Evolutionary conservation across 1,140 invertebrate species (phyloP).

Genomic region (Drosophila pachea): DNA sequence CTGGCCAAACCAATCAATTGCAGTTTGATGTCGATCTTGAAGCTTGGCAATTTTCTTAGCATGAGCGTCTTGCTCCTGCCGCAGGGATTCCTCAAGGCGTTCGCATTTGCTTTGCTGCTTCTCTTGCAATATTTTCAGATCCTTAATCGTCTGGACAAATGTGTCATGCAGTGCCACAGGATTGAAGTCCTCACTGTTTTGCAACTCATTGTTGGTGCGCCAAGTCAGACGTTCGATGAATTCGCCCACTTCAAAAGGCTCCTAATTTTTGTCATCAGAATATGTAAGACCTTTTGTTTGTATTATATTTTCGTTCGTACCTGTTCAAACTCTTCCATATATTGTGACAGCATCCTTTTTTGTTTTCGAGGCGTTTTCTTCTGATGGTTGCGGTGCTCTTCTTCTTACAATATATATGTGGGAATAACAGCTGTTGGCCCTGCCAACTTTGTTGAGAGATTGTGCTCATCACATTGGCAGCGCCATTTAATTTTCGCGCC

Average conservation of each 20-base stretch:
- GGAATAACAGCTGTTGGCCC: neutral
- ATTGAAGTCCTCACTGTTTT: conserved; percentile 85
- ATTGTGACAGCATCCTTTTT: conserved; percentile 87
- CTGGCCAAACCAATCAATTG: conserved; percentile 93
- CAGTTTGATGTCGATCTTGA: conserved; percentile 88
- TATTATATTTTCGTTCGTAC: conserved; percentile 77
- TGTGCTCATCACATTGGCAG: conserved; percentile 7
- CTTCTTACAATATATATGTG: conserved; percentile 12
- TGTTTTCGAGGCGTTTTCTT: conserved; percentile 49
- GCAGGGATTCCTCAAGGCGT: conserved; percentile 88
- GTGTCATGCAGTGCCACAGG: conserved; percentile 91
- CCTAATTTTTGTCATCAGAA: conserved; percentile 80
- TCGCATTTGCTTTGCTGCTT: conserved; percentile 93
- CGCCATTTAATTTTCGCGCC: conserved; percentile 9
- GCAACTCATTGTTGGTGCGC: conserved; percentile 91
- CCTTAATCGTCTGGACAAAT: conserved; percentile 94
- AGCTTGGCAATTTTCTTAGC: conserved; percentile 89
- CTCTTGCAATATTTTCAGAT: conserved; percentile 87
- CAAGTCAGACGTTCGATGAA: conserved; percentile 98
- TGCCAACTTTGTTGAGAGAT: neutral
- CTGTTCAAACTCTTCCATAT: conserved; percentile 89
- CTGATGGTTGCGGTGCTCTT: conserved; percentile 21
- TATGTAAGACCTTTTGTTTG: neutral
- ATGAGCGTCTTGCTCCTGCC: conserved; percentile 92
- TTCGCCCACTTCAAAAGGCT: conserved; percentile 97